Percentiles rank a stretch among this genome's conserved stretches.
Conservation (phyloP, 2,888 invertebrate genomes). For the Mellilla xanthometata region DNA sequence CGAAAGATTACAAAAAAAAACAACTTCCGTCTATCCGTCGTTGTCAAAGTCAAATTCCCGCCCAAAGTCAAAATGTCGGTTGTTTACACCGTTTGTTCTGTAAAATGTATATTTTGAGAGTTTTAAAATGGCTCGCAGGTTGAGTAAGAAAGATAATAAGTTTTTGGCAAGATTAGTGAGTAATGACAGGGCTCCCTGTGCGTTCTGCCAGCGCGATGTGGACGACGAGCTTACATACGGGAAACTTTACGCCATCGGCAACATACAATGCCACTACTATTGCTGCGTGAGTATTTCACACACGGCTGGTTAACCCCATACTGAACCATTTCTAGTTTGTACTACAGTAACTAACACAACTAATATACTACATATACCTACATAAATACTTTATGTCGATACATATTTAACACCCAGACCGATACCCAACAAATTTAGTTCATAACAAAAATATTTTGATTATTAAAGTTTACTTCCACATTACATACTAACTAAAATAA, state of each 20-base stretch:
- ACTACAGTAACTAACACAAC: too few species aligned
- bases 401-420: too few species aligned
- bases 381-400: too few species aligned
- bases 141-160: conserved; percentile 28
- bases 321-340: too few species aligned
- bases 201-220: conserved; percentile 75
- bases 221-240: conserved; percentile 82
- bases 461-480: background rate
- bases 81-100: conserved; percentile 8
- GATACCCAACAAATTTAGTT: too few species aligned
- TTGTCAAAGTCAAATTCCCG: conserved; percentile 41
- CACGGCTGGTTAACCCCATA: too few species aligned
- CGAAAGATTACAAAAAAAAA: background rate
- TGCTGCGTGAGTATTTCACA: conserved; percentile 88
- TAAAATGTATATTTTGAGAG: background rate
- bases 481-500: background rate
- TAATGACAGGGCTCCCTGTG: conserved; percentile 62
- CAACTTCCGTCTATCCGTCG: background rate
- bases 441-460: too few species aligned
- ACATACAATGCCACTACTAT: conserved; percentile 87
- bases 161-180: conserved; percentile 55
- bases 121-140: conserved; percentile 38
- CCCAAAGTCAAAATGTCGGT: conserved; percentile 32
- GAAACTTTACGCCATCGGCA: conserved; percentile 77
- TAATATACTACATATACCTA: too few species aligned